These are phyloP conservation scores for Parazoanthus darwini DNA, from an alignment of 92 coral and sea anemone genomes.

Conservation along the genomic window DNA sequence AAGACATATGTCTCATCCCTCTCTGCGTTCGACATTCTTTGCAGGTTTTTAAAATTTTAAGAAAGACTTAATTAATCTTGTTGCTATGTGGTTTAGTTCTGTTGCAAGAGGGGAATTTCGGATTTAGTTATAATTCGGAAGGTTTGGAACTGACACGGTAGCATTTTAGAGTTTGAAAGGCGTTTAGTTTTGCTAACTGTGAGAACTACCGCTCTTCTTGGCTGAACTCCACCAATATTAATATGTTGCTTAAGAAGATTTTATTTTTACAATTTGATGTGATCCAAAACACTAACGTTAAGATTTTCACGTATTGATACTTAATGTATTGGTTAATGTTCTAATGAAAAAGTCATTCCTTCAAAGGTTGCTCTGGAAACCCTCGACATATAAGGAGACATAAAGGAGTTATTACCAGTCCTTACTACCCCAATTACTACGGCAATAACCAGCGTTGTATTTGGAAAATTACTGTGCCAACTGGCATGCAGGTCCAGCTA, in stretches of 20 bases:
- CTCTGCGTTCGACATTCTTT: no score
- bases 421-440: constrained; percentile 37
- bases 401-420: constrained; percentile 29
- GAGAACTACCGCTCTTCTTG: no score
- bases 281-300: no score
- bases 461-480: constrained; percentile 39
- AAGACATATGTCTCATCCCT: no score
- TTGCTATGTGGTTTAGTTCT: no score
- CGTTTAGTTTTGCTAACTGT: not conserved
- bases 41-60: no score
- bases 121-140: no score
- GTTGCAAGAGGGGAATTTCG: no score
- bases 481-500: constrained; percentile 28
- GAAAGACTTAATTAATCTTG: no score
- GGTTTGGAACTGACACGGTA: not conserved
- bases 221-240: no score
- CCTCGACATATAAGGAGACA: not conserved
- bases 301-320: not conserved
- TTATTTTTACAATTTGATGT: no score
- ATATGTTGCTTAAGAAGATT: no score
- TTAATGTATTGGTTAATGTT: not conserved
- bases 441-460: constrained; percentile 26
- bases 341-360: not conserved
- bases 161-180: not conserved
- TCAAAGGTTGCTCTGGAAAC: constrained; percentile 10